phyloP scores from a whole-genome alignment of 1,140 invertebrate genomes.

The Penaeus vannamei region DNA sequence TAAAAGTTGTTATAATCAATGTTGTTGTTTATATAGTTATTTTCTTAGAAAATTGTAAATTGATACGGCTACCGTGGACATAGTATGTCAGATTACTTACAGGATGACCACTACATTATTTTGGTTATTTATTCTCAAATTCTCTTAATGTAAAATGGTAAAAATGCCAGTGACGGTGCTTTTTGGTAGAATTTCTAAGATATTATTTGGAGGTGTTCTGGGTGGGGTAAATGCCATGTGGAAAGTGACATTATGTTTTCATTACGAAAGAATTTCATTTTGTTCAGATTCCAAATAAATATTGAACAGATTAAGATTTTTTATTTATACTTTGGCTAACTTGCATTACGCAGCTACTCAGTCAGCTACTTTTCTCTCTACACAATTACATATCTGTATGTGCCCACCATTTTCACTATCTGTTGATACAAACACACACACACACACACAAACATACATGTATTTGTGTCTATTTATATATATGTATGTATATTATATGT shows the following conservation, averaged over 20 bases:
- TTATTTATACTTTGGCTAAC: background rate
- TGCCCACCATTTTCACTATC: too few relatives aligned
- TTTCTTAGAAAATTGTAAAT: conserved; percentile 62
- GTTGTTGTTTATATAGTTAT: conserved; percentile 66
- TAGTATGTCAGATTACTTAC: conserved; percentile 41
- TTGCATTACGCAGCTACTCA: too few relatives aligned
- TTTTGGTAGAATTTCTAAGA: conserved; percentile 59
- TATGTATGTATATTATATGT: too few relatives aligned
- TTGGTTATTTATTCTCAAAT: conserved; percentile 23
- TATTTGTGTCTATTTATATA: too few relatives aligned
- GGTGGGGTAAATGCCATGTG: conserved; percentile 48
- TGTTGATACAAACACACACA: too few relatives aligned
- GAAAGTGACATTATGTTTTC: conserved; percentile 39
- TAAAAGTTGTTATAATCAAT: conserved; percentile 65
- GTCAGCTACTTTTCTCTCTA: too few relatives aligned
- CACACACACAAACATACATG: too few relatives aligned
- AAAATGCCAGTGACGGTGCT: conserved; percentile 44
- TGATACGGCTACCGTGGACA: conserved; percentile 27
- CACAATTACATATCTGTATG: too few relatives aligned
- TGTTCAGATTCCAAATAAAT: conserved; percentile 64
- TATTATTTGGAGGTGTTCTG: conserved; percentile 29
- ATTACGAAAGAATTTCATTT: conserved; percentile 56
- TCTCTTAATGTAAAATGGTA: too few relatives aligned
- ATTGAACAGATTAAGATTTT: conserved; percentile 56
- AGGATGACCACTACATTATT: conserved; percentile 34